Conservation (phyloP, 2,113 vertebrate species). For the Tupaia tana region DNA sequence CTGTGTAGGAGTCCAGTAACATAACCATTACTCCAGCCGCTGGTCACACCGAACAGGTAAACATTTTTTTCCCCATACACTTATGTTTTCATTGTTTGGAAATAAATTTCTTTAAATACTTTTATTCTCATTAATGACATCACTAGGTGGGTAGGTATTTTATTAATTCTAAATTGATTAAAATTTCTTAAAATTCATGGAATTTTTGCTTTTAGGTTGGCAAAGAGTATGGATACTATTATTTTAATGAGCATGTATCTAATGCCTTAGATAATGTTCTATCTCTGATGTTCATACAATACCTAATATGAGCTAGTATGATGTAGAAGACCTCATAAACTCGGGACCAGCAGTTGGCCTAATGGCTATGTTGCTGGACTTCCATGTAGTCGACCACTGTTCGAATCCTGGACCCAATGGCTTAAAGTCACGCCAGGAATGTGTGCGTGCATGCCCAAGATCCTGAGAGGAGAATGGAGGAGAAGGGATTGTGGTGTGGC, state of each 20-base stretch:
- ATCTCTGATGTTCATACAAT: not conserved
- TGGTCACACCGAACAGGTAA: too few species aligned
- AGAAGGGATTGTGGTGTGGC: too few species aligned
- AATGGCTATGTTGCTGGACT: too few species aligned
- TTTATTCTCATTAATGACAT: not conserved
- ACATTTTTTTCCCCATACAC: too few species aligned
- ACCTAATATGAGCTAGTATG: not conserved
- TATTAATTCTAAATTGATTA: not conserved
- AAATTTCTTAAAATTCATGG: not conserved
- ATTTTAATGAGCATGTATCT: not conserved
- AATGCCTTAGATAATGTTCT: not conserved
- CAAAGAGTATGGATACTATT: not conserved
- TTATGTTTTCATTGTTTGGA: not conserved
- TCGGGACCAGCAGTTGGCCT: too few species aligned
- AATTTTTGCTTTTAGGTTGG: conserved; percentile 11
- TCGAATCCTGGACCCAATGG: too few species aligned
- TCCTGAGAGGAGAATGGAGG: too few species aligned
- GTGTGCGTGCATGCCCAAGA: too few species aligned
- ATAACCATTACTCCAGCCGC: too few species aligned
- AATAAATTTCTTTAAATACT: not conserved
- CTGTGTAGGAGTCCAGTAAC: too few species aligned
- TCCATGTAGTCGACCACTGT: too few species aligned
- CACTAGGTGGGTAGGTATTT: not conserved
- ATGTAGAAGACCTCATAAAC: not conserved
- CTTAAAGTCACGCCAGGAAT: too few species aligned